Percentiles rank a stretch among this genome's conserved stretches.
Evolutionary conservation across 2,888 invertebrate species (phyloP).

Genomic region (Himalopsyche japonica): DNA sequence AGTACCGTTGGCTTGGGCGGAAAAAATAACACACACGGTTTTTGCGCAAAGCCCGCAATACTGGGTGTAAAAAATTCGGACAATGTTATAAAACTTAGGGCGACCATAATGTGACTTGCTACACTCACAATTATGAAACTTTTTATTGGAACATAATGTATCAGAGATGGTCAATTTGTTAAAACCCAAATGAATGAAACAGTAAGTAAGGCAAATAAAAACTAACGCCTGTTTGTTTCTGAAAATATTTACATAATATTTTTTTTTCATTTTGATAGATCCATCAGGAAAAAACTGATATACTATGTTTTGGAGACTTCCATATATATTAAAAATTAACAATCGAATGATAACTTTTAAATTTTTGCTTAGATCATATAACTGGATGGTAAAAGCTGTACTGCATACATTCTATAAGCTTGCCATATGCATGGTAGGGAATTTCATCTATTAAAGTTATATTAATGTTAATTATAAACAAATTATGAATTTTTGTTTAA

Average conservation of each 20-base stretch:
- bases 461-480: no score
- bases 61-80: slow-evolving; percentile 22
- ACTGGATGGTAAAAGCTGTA: no score
- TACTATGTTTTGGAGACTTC: no score
- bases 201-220: neutral
- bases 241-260: neutral
- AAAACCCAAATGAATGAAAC: neutral
- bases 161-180: slow-evolving; percentile 13
- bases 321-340: no score
- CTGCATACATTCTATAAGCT: no score
- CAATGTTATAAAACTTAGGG: slow-evolving; percentile 31
- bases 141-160: slow-evolving; percentile 23
- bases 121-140: slow-evolving; percentile 18
- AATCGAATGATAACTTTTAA: no score
- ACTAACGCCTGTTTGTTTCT: neutral
- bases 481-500: no score
- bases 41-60: slow-evolving; percentile 3
- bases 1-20: slow-evolving; percentile 18
- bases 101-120: slow-evolving; percentile 21
- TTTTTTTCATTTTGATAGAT: neutral
- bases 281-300: no score
- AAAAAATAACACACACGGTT: slow-evolving; percentile 25
- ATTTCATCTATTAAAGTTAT: no score
- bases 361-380: no score
- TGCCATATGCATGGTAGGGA: no score